Base-by-base conservation (phyloP, 2,888 invertebrate species). In the Plebejus melissa region DNA sequence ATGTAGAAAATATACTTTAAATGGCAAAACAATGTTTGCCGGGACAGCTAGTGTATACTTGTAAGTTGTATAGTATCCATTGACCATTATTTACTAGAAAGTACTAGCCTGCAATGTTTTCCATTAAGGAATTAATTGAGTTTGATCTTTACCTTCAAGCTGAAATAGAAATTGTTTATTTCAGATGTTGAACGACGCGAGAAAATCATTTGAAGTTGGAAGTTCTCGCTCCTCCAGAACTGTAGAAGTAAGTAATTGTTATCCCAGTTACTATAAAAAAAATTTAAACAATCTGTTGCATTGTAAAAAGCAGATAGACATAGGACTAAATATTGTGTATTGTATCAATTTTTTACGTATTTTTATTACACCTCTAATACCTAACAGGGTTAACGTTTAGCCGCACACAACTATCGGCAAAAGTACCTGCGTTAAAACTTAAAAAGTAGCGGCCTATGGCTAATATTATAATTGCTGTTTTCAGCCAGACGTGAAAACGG, bases 121-220 rank as follows among this genome's bases (percentile, higher is more conserved):
- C 46, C 46, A 46, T 32, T 32, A 11, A 46, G 9, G 46, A 46
- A 3, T 46, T 22, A 22, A 22, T 46, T 9, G 46, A 46, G 46
- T 41, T 41, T 41, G 9, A 41, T 41, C 7, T 9, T 41, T 41
- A 7, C 41, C 41, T 9, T 7, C 41, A 41, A 41, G 41, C 0
- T 41, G 41, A 41, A 41, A 41, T 41, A 69, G n/a, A 36, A 69
- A 69, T 69, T n/a, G n/a, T 70, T 70, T 71, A 41, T 72, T 72
- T 6, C 72, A 72, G 72, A 72, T 54, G 72, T 72, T 72, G 32
- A 72, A 72, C 13, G 50, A 72, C 2, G 72, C 72, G 50, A 72
- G 32, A 50, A 28, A 32, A 32, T 0, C 13, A 22, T 72, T 72
- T 32, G 28, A 22, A 32, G 72, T 32, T 16, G 54, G 72, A 28